Base-by-base conservation (phyloP, 2,797 vertebrate species). In the Erpetoichthys calabaricus region DNA sequence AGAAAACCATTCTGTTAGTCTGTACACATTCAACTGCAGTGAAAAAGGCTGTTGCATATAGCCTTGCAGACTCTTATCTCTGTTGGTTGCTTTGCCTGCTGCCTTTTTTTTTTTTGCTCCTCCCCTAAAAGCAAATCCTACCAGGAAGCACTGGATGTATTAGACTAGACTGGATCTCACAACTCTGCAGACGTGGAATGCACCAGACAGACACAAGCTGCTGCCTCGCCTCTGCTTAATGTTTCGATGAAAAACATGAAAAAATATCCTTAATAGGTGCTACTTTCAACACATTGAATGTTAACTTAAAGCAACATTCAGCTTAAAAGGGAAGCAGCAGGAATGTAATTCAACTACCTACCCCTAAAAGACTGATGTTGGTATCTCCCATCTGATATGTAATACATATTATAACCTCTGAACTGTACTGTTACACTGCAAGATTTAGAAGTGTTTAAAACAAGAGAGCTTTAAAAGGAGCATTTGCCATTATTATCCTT, bases 61-160 rank as follows among this genome's bases (percentile, higher is more conserved):
- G 67, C 75, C 1, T 63, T 44, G 68, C 75, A 56, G 72, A 59
- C 73, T 68, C 76, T 75, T 73, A 74, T 77, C 74, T 71, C 72
- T 59, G 68, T 57, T 62, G 59, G 65, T 64, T 60, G 69, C 75
- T 70, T 76, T 79, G 77, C 73, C 70, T 55, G 75, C 75, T 62
- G 72, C 77, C 61, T 60, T 73, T 67, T 51, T 73, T 25, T 25
- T 25, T 9, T 44, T 44, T 45, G 74, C 76, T 72, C 77, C 73
- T 68, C 80, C 79, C 75, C 72, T 70, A 61, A 59, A 58, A 62
- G 70, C 72, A 68, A 62, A 72, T 65, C 73, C 73, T 65, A 60
- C 75, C 78, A 80, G 79, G 81, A 79, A 80, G 76, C 75, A 49
- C 68, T 64, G 72, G 70, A 71, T 75, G 69, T 66, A 57, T 76